These are phyloP conservation scores for Nineta flava DNA, from an alignment of 2,888 invertebrate species.

Conservation along the genomic window DNA sequence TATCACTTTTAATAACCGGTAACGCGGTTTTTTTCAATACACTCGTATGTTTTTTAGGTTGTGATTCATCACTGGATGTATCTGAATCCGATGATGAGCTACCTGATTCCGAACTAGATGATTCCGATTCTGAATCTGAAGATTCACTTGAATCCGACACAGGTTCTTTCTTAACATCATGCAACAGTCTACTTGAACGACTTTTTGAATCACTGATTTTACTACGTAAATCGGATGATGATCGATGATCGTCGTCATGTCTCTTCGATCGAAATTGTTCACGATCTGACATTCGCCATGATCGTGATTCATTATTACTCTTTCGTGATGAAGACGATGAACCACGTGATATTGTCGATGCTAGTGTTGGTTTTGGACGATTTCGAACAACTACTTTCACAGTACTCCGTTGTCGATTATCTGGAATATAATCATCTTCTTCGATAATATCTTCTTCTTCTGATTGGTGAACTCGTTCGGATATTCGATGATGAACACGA, in stretches of 20 bases:
- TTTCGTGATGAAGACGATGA: too few relatives aligned
- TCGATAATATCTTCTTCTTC: conserved; percentile 4
- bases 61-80: not conserved
- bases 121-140: not conserved
- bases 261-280: not conserved
- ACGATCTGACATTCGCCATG: not conserved
- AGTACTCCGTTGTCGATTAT: conserved; percentile 23
- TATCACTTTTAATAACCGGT: conserved; percentile 11
- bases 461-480: not conserved
- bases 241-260: not conserved
- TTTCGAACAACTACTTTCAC: conserved; percentile 25
- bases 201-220: not conserved
- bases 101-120: conserved; percentile 16
- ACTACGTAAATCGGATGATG: not conserved
- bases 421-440: conserved; percentile 10
- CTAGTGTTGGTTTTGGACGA: conserved; percentile 19
- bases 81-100: not conserved
- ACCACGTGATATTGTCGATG: conserved; percentile 20
- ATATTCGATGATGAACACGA: not conserved
- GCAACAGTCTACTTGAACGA: not conserved
- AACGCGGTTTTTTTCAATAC: not conserved
- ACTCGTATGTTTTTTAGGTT: not conserved
- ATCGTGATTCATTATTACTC: not conserved
- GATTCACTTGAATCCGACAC: conserved; percentile 4
- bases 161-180: conserved; percentile 1